Evolutionary conservation across 2,888 invertebrate genomes (phyloP).

Genomic region (Liodrosophila aerea): DNA sequence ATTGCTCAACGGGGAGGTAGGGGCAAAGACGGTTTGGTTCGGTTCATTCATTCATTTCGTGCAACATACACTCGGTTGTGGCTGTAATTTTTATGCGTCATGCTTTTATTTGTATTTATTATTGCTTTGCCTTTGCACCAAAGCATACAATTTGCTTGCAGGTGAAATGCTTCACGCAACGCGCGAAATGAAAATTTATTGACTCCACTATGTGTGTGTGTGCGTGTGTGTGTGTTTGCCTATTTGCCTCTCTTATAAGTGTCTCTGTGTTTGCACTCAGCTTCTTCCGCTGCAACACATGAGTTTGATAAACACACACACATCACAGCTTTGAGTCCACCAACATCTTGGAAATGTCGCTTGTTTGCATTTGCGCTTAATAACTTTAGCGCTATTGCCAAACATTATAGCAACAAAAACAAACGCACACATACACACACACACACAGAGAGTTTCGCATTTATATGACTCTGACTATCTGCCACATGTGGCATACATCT

Average conservation of each 20-base stretch:
- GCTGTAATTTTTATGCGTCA: constrained; percentile 70
- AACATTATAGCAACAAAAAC: constrained; percentile 13
- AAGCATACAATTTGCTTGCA: constrained; percentile 55
- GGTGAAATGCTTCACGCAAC: constrained; percentile 66
- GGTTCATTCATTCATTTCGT: constrained; percentile 10
- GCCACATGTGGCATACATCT: constrained; percentile 9
- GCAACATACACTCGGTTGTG: constrained; percentile 24
- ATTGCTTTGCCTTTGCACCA: constrained; percentile 54
- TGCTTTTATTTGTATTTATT: constrained; percentile 77
- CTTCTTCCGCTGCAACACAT: constrained; percentile 46
- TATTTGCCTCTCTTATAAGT: constrained; percentile 42
- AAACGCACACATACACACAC: not conserved
- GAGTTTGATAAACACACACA: constrained; percentile 60
- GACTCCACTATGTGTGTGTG: constrained; percentile 43
- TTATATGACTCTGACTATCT: no score
- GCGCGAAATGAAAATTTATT: constrained; percentile 73
- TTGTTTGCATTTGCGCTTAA: constrained; percentile 62
- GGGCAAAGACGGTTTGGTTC: constrained; percentile 3
- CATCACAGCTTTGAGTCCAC: constrained; percentile 36
- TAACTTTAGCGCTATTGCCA: constrained; percentile 55
- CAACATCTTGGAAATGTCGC: constrained; percentile 38
- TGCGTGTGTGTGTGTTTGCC: constrained; percentile 16
- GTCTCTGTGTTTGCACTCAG: constrained; percentile 38
- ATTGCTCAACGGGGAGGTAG: constrained; percentile 41
- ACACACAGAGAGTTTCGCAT: not conserved